Conservation (phyloP, 1,140 invertebrate genomes). For the Aphidius gifuensis region DNA sequence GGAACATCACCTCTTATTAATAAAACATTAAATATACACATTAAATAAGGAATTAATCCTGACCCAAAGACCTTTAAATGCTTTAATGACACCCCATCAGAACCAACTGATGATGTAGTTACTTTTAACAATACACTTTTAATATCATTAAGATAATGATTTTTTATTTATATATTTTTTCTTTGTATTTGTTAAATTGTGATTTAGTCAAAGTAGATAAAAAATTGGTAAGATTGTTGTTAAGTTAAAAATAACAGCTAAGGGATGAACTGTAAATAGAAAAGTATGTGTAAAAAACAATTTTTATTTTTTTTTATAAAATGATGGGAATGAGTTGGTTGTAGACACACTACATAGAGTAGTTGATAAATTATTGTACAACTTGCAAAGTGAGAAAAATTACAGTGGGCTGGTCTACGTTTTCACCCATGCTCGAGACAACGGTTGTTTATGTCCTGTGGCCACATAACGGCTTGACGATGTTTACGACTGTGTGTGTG, state of each 20-base stretch:
- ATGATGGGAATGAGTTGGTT: slow-evolving; percentile 13
- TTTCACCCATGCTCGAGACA: slow-evolving; percentile 31
- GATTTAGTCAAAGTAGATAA: too few species aligned
- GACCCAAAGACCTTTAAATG: too few species aligned
- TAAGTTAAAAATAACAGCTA: slow-evolving; percentile 1
- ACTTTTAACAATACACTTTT: too few species aligned
- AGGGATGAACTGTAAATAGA: slow-evolving; percentile 26
- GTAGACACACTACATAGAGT: slow-evolving; percentile 9
- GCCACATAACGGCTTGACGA: slow-evolving; percentile 23
- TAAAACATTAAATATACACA: too few species aligned
- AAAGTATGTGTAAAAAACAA: slow-evolving; percentile 8
- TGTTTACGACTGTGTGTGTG: slow-evolving; percentile 44
- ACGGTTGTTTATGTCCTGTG: slow-evolving; percentile 37
- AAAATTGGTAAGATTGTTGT: too few species aligned
- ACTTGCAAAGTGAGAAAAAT: slow-evolving; percentile 54
- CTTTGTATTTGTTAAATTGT: too few species aligned
- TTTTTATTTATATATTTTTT: too few species aligned
- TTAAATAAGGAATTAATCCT: too few species aligned
- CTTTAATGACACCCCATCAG: too few species aligned
- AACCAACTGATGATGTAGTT: too few species aligned
- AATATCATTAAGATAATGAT: too few species aligned
- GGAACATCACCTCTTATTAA: too few species aligned
- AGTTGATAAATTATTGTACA: slow-evolving; percentile 45
- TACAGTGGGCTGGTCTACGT: slow-evolving; percentile 38
- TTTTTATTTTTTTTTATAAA: not conserved